Conservation (phyloP, 2,113 vertebrate species). For the Phodopus roborovskii region DNA sequence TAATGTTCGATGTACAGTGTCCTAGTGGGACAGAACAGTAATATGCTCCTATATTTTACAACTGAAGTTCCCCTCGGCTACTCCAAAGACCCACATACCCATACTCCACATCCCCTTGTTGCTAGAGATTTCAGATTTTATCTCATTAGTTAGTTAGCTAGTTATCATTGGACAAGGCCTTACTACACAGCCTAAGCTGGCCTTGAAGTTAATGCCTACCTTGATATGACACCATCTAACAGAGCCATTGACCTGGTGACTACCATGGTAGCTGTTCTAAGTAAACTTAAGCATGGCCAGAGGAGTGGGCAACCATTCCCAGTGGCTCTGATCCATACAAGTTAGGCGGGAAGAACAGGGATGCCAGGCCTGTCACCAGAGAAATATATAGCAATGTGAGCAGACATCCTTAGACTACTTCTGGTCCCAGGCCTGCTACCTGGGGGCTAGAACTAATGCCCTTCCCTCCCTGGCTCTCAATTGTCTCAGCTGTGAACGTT, state of each 20-base stretch:
- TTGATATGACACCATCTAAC: background rate
- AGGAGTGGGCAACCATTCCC: background rate
- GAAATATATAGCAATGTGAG: background rate
- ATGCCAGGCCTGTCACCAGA: background rate
- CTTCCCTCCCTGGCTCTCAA: background rate
- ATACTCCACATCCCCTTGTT: background rate
- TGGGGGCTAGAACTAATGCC: background rate
- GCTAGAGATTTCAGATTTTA: background rate
- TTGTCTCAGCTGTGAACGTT: constrained; percentile 11
- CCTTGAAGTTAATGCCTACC: background rate
- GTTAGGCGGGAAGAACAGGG: background rate
- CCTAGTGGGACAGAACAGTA: background rate
- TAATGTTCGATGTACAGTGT: constrained; percentile 47
- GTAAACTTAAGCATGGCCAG: background rate
- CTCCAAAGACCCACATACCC: background rate
- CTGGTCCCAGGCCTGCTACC: background rate
- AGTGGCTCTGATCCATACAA: background rate
- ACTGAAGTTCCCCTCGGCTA: background rate
- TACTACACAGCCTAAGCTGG: background rate
- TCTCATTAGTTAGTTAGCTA: background rate
- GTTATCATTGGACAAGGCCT: background rate
- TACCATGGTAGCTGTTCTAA: background rate
- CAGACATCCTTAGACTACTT: background rate
- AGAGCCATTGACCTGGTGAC: background rate
- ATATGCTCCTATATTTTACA: background rate